Base-by-base conservation (phyloP, 1,140 invertebrate species). In the Pantala flavescens region DNA sequence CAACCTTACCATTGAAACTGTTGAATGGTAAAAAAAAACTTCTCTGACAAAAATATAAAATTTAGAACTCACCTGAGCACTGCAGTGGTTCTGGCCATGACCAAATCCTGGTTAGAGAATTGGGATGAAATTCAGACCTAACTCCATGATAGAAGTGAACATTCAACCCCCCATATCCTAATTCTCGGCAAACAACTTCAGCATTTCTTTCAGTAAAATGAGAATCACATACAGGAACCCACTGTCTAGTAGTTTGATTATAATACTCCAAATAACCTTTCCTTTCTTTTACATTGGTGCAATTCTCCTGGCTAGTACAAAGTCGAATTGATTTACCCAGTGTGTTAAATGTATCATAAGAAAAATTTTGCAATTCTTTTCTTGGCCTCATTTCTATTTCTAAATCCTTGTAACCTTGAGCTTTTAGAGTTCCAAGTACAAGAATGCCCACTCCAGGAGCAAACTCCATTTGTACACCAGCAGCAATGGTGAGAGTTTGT, bases 381-480 rank as follows among this genome's bases (percentile, higher is more conserved):
- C 84, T 84, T 0, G 96, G 94, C 79, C 88, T 87, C 91, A 98
- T 95, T 21, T 90, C 81, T 76, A 98, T 97, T 74, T 93, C 92
- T 24, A 90, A 85, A 49, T 90, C 90, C 74, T 86, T 85, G 43
- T 88, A 87, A 0, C 98, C 98, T 74, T 89, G 83, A 2, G 96
- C 97, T 76, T 90, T 86, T n/a, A 99, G 82, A 0, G 91, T 91
- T 0, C 98, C 98, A 73, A 99, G 84, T 7, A 98, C 97, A 12
- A 99, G 84, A 76, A 99, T 97, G 0, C 98, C 97, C 77, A 99
- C 94, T 84, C 97, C 98, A 2, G 97, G 96, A 71, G 91, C 91
- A 82, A 99, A 98, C 84, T 98, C 95, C 80, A 99, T 85, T 2
- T 91, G 87, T 0, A 98, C 96, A 9, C 96, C 97, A 5, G 96